Evolutionary conservation across 2,113 vertebrate species (phyloP), one percentile per base, ranked within the genome.

Genomic region (Tauraco erythrolophus): DNA sequence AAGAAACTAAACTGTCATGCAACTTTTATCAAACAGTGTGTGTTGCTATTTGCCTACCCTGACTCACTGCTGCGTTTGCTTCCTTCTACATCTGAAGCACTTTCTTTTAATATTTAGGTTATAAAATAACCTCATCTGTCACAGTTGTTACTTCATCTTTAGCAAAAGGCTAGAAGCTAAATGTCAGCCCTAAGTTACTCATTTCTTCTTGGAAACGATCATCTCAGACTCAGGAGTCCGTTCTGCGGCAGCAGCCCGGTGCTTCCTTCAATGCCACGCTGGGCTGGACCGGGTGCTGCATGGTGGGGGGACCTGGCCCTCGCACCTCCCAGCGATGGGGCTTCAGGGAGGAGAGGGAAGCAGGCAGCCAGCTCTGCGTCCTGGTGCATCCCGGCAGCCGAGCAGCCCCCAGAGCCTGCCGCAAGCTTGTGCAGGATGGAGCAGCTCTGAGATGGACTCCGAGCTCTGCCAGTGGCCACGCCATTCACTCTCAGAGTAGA

Each of bases 231-330:
- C 35, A n/a, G 48, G 5, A 66, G 16, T 31, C 43, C 0, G 1
- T 43, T 69, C 51, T 74, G 71, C 4, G 7, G 51, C 2, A 4
- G 53, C 18, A 54, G 31, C 51, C 54, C 1, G 1, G 35, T 56
- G 46, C 48, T 60, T 39, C 11, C 56, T 41, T 15, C 0, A 1
- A 77, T 33, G 23, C 19, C 0, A 0, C 5, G 68, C 77, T 39
- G 56, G 5, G 77, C 74, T 66, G 84, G 68, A 72, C 7, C 0
- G 0, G 72, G 69, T 0, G 0, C 33, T 3, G 16, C 0, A 0
- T 17, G 6, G 28, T 43, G 41, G 9, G 28, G 19, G 13, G 16
- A 85, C 27, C 14, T 83, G 66, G 22, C 33, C 66, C 48, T 39
- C 0, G 0, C 51, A 50, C 15, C 11, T 56, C 69, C n/a, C 54